Evolutionary conservation across 2,797 vertebrate genomes (phyloP).

Genomic region (Antrozous pallidus): DNA sequence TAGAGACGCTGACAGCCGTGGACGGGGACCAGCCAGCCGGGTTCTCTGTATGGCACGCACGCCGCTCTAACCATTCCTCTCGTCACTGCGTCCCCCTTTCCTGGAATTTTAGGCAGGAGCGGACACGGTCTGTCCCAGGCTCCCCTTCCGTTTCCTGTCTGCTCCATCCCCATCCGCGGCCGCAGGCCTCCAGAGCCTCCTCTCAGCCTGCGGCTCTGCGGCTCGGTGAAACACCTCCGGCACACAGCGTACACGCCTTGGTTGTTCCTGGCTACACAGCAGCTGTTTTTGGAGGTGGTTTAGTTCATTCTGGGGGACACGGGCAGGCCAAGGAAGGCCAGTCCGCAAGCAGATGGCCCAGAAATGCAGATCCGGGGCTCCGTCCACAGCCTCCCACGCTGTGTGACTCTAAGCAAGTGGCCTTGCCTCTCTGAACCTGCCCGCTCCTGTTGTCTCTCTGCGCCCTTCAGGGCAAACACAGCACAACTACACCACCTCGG

Average conservation of each 20-base stretch:
- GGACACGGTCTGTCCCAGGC: background rate
- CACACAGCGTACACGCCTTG: constrained; percentile 4
- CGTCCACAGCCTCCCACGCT: background rate
- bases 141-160: background rate
- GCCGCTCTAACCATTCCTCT: background rate
- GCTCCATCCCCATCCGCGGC: background rate
- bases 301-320: background rate
- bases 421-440: background rate
- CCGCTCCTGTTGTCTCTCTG: background rate
- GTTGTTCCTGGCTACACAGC: constrained; percentile 58
- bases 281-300: constrained; percentile 58
- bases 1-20: background rate
- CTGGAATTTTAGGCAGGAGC: background rate
- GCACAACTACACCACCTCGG: rapidly evolving
- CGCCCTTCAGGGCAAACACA: background rate
- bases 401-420: background rate
- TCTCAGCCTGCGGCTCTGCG: background rate
- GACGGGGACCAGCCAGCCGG: rapidly evolving
- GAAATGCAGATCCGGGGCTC: background rate
- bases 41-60: rapidly evolving
- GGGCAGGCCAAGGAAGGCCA: background rate
- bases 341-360: background rate
- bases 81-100: rapidly evolving
- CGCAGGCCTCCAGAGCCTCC: background rate
- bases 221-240: constrained; percentile 22